Percentiles rank a stretch among this genome's conserved stretches.
phyloP scores from a whole-genome alignment of 2,888 invertebrate species.

The Rhagium mordax region DNA sequence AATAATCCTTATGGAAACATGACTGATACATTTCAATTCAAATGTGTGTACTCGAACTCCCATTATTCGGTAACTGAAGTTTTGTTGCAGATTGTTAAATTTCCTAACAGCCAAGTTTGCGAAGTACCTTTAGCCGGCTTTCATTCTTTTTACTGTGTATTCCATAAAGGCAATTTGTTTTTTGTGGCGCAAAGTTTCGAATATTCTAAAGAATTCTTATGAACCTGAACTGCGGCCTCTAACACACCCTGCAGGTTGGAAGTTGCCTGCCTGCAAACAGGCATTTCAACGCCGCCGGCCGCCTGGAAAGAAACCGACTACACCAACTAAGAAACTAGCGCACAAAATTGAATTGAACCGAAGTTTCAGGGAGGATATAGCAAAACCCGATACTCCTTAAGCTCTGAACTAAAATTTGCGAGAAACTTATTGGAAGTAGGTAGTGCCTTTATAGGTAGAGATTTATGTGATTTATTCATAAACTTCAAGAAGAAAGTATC shows the following conservation, averaged over 20 bases:
- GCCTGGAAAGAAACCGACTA: not conserved
- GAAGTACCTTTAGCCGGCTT: no score
- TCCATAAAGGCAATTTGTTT: no score
- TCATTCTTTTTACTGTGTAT: no score
- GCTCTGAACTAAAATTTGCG: constrained; percentile 5
- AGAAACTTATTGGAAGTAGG: not conserved
- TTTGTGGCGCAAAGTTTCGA: no score
- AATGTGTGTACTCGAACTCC: no score
- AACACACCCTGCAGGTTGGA: constrained; percentile 11
- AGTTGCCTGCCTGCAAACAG: constrained; percentile 11
- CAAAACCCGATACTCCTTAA: constrained; percentile 1
- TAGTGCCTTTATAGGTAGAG: constrained; percentile 11
- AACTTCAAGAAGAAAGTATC: not conserved
- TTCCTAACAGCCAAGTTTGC: no score
- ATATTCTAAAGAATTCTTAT: not conserved
- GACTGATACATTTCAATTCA: no score
- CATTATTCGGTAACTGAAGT: no score
- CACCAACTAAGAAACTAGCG: not conserved
- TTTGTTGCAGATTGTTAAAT: no score
- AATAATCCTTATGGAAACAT: no score
- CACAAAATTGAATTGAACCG: constrained; percentile 7
- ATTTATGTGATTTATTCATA: constrained; percentile 23
- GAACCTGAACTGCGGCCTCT: not conserved
- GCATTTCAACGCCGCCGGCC: not conserved
- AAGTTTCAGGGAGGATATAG: constrained; percentile 8